Conservation (phyloP, 2,113 vertebrate genomes). For the Chloebia gouldiae region DNA sequence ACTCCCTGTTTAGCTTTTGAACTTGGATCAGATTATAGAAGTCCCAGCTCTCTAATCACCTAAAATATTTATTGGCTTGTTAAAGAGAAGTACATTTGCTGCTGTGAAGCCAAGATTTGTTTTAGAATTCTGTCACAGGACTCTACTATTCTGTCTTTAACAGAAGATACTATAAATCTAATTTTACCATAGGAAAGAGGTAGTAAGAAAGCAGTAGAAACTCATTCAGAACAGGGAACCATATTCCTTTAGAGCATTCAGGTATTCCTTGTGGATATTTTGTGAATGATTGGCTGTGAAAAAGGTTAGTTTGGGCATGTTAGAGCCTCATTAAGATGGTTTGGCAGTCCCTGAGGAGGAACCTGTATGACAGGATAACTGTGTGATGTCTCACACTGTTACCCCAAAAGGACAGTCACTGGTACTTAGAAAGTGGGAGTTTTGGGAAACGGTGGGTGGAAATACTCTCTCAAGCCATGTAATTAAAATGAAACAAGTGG, state of each 20-base stretch:
- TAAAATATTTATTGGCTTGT: conserved; percentile 18
- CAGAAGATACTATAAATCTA: not conserved
- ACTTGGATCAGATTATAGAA: not conserved
- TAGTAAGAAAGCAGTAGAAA: not conserved
- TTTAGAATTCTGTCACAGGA: not conserved
- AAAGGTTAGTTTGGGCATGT: not conserved
- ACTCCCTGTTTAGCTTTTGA: not conserved
- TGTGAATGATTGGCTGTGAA: not conserved
- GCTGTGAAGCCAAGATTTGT: not conserved
- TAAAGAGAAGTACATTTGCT: conserved; percentile 13
- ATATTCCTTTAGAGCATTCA: not conserved
- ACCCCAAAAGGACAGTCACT: not conserved
- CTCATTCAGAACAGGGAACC: not conserved
- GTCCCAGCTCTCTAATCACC: not conserved
- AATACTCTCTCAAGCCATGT: not conserved
- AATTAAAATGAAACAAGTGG: not conserved
- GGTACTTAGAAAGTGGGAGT: conserved; percentile 18
- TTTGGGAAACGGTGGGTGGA: conserved; percentile 7
- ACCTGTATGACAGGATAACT: not conserved
- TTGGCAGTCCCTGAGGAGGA: conserved; percentile 6
- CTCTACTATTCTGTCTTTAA: not conserved
- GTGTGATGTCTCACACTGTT: not conserved
- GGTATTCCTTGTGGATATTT: not conserved
- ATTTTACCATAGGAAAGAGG: not conserved
- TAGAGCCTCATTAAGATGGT: not conserved